Evolutionary conservation across 2,888 invertebrate genomes (phyloP), one percentile per base, ranked within the genome.

Genomic region (Drosophila eohydei): DNA sequence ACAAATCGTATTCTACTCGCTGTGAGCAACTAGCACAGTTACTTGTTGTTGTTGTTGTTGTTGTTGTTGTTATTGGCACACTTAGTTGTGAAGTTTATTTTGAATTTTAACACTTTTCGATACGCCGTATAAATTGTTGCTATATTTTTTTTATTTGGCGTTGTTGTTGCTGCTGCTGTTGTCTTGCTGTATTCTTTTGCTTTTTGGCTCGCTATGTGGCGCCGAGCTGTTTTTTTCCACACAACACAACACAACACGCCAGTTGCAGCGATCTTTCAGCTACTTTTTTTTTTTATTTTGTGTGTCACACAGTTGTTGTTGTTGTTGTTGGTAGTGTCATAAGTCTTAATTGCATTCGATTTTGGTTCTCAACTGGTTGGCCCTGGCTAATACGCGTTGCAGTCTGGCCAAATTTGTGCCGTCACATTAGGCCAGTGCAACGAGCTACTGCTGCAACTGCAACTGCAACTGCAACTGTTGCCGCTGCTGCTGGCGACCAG

Each of bases 81-180:
- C 87, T 84, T 88, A 84, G 88, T 79, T 85, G 86, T 80, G 83
- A 85, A 88, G 88, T 85, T 85, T 79, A 81, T 88, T 85, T 87
- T 84, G 86, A 88, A 83, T 88, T 87, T 87, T 85, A 85, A 85
- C 85, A 88, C 85, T 74, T 85, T 81, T 76, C 69, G 78, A 62
- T 80, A 55, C 71, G 59, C 52, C 74, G 63, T 78, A 43, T 65
- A 65, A 70, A 64, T 82, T 71, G 63, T 72, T 77, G 65, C 52
- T 65, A 55, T 61, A 72, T 70, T 64, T 79, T 51, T 68, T 62
- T 79, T 54, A 43, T 56, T 50, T 56, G 63, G 38, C 63, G 26
- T 60, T 58, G 63, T 46, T 76, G 51, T 68, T 57, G 73, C 65
- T 65, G 46, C 65, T 26, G 78, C 69, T 65, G 64, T 28, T 57